phyloP scores from a whole-genome alignment of 2,888 invertebrate species.

The Caenorhabditis plicata region DNA sequence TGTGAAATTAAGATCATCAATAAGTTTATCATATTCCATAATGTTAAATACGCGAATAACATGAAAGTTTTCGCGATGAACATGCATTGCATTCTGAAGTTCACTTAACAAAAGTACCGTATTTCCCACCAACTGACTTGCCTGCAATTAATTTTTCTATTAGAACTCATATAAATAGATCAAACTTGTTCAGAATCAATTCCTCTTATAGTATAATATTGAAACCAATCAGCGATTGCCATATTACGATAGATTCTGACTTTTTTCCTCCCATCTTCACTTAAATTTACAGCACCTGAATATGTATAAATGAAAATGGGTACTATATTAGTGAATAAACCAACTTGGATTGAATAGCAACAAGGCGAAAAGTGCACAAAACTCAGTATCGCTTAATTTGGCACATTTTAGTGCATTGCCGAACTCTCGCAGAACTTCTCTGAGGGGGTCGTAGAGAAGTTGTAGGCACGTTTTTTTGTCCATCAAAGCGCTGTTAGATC shows the following conservation, averaged over 20 bases:
- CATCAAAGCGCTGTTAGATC: no score
- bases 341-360: slow-evolving; percentile 55
- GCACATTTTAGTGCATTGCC: slow-evolving; percentile 43
- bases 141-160: no score
- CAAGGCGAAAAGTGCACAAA: slow-evolving; percentile 48
- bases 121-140: slow-evolving; percentile 53
- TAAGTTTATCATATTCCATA: slow-evolving; percentile 53
- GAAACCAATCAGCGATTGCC: slow-evolving; percentile 47
- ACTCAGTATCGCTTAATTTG: slow-evolving; percentile 52
- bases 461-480: slow-evolving; percentile 35
- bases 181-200: no score
- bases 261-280: slow-evolving; percentile 9
- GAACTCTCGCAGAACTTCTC: slow-evolving; percentile 41
- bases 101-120: slow-evolving; percentile 49
- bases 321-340: no score
- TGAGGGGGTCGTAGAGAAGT: slow-evolving; percentile 40
- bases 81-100: slow-evolving; percentile 30
- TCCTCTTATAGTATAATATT: slow-evolving; percentile 44
- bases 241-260: slow-evolving; percentile 26
- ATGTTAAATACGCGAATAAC: slow-evolving; percentile 55
- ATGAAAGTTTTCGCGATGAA: slow-evolving; percentile 46
- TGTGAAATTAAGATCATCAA: slow-evolving; percentile 46
- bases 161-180: no score
- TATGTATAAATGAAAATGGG: not conserved
- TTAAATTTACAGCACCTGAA: slow-evolving; percentile 28